A percentile compares a stretch with the other conserved stretches of the same genome.
Evolutionary conservation across 2,113 vertebrate species (phyloP).

Genomic region (Miniopterus natalensis): DNA sequence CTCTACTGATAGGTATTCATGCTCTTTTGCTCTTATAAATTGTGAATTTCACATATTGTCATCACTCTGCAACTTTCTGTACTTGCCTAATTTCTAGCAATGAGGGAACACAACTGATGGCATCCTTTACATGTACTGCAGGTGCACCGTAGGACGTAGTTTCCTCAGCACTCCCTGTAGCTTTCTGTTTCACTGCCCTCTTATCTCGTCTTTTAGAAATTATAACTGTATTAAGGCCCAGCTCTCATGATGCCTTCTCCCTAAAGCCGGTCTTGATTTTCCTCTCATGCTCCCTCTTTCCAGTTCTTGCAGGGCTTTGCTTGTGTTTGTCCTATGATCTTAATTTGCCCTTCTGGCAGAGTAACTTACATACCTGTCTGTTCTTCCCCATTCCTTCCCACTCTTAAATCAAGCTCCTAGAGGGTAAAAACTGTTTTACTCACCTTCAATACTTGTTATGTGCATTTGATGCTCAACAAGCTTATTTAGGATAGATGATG

Average conservation of each 20-base stretch:
- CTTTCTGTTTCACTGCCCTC: neutral
- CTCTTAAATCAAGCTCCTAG: neutral
- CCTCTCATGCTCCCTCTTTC: neutral
- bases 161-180: neutral
- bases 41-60: constrained; percentile 27
- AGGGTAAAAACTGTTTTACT: constrained; percentile 26
- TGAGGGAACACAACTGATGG: neutral
- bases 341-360: constrained; percentile 33
- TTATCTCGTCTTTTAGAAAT: neutral
- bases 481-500: constrained; percentile 19
- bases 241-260: neutral
- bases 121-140: neutral
- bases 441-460: neutral
- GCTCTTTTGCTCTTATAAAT: constrained; percentile 36
- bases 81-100: constrained; percentile 61
- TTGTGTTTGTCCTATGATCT: neutral
- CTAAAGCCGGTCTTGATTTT: neutral
- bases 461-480: neutral
- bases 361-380: neutral
- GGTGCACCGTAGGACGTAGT: neutral
- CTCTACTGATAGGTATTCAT: neutral
- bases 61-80: constrained; percentile 8
- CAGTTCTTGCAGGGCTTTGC: neutral
- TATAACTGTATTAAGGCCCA: neutral
- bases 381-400: neutral